A percentile compares a stretch with the other conserved stretches of the same genome.
phyloP scores from a whole-genome alignment of 2,113 vertebrate genomes.

The Poeciliopsis retropinna region DNA sequence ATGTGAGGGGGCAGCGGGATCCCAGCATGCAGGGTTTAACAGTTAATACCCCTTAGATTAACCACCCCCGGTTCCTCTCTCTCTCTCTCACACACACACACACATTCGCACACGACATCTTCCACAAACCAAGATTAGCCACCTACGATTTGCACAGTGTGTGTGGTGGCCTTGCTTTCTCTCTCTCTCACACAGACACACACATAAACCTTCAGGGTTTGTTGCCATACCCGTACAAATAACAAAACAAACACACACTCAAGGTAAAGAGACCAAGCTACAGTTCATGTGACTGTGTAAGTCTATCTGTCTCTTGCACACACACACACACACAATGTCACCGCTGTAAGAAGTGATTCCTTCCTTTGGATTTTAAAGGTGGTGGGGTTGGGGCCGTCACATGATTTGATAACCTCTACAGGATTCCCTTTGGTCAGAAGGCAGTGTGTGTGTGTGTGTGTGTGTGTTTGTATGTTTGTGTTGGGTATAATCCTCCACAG shows the following conservation, averaged over 20 bases:
- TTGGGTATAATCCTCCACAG: conserved; percentile 88
- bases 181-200: conserved; percentile 14
- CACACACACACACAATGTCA: conserved; percentile 61
- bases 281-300: conserved; percentile 64
- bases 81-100: conserved; percentile 28
- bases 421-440: conserved; percentile 83
- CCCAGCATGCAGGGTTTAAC: conserved; percentile 78
- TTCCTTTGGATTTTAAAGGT: conserved; percentile 80
- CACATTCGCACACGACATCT: conserved; percentile 49
- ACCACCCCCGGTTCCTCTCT: conserved; percentile 72
- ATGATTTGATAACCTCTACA: conserved; percentile 93
- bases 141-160: conserved; percentile 68
- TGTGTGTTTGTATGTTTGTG: conserved; percentile 47
- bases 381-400: conserved; percentile 76
- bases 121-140: conserved; percentile 73
- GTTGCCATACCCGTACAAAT: conserved; percentile 57
- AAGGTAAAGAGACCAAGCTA: conserved; percentile 63
- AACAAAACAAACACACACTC: conserved; percentile 59
- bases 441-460: conserved; percentile 29
- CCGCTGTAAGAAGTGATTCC: conserved; percentile 87
- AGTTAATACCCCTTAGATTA: conserved; percentile 82
- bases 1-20: conserved; percentile 75
- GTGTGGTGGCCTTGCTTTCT: conserved; percentile 46
- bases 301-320: conserved; percentile 9
- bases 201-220: conserved; percentile 52